Evolutionary conservation across 1,140 invertebrate genomes (phyloP).

Genomic region (Heterodera schachtii): DNA sequence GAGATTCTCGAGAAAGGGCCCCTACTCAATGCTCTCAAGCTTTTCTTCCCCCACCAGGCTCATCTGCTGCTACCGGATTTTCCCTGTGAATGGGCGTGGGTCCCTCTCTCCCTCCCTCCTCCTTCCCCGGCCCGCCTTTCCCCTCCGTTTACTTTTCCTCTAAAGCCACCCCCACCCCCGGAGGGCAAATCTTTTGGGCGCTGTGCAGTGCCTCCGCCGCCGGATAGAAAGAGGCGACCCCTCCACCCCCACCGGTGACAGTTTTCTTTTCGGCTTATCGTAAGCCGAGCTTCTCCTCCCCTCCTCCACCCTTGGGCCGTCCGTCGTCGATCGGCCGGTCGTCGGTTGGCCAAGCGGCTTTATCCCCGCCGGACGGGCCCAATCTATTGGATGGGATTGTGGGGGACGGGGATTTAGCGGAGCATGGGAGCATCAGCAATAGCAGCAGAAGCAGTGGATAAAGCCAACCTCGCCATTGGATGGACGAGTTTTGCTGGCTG

Average conservation of each 20-base stretch:
- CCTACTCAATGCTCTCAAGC: too few relatives aligned
- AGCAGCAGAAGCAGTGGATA: neutral
- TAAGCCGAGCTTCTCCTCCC: neutral
- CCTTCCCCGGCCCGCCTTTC: neutral
- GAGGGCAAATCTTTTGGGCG: neutral
- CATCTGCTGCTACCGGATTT: too few relatives aligned
- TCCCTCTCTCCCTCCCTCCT: too few relatives aligned
- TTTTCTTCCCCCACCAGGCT: too few relatives aligned
- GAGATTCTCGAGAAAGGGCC: too few relatives aligned
- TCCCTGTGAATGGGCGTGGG: too few relatives aligned
- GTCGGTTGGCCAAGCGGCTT: neutral
- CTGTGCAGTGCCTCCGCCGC: too few relatives aligned
- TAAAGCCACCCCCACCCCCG: neutral
- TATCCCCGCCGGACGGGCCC: neutral
- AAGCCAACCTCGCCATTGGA: neutral
- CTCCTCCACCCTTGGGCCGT: too few relatives aligned
- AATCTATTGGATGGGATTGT: conserved; percentile 1
- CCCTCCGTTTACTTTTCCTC: neutral
- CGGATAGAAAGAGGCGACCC: too few relatives aligned
- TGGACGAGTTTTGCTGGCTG: neutral
- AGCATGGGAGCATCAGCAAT: too few relatives aligned
- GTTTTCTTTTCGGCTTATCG: neutral
- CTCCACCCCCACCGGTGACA: neutral
- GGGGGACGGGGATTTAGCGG: neutral
- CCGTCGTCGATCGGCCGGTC: neutral